These are phyloP conservation scores for Heterocephalus glaber DNA, from an alignment of 2,113 vertebrate species.

Conservation along the genomic window DNA sequence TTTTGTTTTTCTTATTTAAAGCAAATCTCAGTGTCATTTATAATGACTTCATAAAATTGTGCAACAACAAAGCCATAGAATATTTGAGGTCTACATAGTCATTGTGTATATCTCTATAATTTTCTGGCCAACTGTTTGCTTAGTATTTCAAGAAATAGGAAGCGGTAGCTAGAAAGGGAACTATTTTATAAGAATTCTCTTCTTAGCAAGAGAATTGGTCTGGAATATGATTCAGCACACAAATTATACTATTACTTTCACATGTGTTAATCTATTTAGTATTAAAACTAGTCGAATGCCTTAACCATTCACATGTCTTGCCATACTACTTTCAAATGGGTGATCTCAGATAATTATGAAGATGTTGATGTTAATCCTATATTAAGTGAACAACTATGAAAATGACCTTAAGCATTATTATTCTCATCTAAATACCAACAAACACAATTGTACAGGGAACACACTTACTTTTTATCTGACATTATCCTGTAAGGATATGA, in stretches of 20 bases:
- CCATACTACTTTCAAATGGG: constrained; percentile 57
- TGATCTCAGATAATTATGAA: constrained; percentile 77
- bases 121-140: background rate
- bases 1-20: constrained; percentile 60
- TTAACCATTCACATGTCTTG: constrained; percentile 66
- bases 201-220: background rate
- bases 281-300: constrained; percentile 63
- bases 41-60: constrained; percentile 41
- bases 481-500: constrained; percentile 66
- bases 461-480: constrained; percentile 64
- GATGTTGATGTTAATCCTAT: constrained; percentile 76
- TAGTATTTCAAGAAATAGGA: constrained; percentile 38
- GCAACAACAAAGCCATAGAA: background rate
- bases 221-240: constrained; percentile 40
- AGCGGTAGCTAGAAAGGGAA: constrained; percentile 26
- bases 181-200: constrained; percentile 65
- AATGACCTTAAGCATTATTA: constrained; percentile 68
- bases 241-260: constrained; percentile 49
- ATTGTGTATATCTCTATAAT: background rate
- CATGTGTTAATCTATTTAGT: constrained; percentile 60
- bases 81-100: background rate
- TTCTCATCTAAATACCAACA: constrained; percentile 67
- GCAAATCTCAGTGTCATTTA: background rate
- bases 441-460: constrained; percentile 47
- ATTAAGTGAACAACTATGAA: constrained; percentile 74